Percentiles rank a stretch among this genome's conserved stretches.
Evolutionary conservation across 2,888 invertebrate species (phyloP).

Genomic region (Beris morrisii): DNA sequence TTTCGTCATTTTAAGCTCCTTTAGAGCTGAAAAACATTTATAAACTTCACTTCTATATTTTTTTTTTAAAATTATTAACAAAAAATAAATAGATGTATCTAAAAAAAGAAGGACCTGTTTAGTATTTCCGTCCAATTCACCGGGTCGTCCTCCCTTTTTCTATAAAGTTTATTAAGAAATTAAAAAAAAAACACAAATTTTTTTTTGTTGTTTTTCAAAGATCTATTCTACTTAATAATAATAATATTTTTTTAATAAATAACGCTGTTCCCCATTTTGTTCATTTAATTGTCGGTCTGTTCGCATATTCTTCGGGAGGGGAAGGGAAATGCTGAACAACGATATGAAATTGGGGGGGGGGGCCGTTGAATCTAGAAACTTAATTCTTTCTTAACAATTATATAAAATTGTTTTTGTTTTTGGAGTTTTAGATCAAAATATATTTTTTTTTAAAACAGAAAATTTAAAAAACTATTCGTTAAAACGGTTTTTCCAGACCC

Average conservation of each 20-base stretch:
- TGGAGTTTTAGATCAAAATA: too few relatives aligned
- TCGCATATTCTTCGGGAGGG: too few relatives aligned
- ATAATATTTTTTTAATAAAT: neutral
- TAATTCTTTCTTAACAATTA: too few relatives aligned
- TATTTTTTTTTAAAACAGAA: too few relatives aligned
- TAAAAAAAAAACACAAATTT: conserved; percentile 42
- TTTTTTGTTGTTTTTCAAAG: conserved; percentile 28
- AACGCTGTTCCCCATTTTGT: neutral
- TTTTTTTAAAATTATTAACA: conserved; percentile 47
- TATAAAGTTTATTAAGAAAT: conserved; percentile 61
- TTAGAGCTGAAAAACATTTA: conserved; percentile 24
- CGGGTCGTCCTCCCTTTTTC: conserved; percentile 73
- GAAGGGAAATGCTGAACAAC: too few relatives aligned
- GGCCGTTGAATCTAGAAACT: too few relatives aligned
- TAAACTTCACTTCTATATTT: conserved; percentile 16
- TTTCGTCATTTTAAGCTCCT: too few relatives aligned
- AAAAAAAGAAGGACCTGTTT: conserved; percentile 63
- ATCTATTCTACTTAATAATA: neutral
- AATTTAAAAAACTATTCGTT: too few relatives aligned
- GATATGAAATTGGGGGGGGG: too few relatives aligned
- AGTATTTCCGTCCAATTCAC: conserved; percentile 67
- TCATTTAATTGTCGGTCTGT: neutral
- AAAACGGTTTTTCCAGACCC: too few relatives aligned
- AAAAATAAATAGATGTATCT: conserved; percentile 53
- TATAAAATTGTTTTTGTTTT: too few relatives aligned